A percentile compares a stretch with the other conserved stretches of the same genome.
Evolutionary conservation across 2,113 vertebrate species (phyloP).

Genomic region (Halichoerus grypus): DNA sequence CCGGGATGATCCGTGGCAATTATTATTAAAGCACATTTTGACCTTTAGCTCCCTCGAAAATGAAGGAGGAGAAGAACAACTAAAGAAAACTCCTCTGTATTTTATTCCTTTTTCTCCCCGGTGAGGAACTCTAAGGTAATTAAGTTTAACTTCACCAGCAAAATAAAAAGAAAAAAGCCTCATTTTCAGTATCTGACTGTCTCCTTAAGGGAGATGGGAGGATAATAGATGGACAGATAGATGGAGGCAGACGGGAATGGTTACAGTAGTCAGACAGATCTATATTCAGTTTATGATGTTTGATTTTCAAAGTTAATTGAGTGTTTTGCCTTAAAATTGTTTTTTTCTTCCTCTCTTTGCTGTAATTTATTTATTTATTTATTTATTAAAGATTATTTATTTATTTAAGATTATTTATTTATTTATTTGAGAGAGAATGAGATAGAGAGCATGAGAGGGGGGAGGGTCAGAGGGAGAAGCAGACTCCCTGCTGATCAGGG

Average conservation of each 20-base stretch:
- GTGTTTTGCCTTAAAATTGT: constrained; percentile 74
- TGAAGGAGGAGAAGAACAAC: background rate
- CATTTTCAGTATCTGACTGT: constrained; percentile 60
- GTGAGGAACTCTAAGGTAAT: constrained; percentile 22
- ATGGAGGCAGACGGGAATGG: constrained; percentile 57
- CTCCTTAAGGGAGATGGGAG: constrained; percentile 50
- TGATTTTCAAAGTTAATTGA: constrained; percentile 80
- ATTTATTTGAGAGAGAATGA: no score
- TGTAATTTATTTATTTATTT: constrained; percentile 49
- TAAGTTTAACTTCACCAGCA: constrained; percentile 59
- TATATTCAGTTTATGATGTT: constrained; percentile 75
- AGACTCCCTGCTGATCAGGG: no score
- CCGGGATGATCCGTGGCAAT: background rate
- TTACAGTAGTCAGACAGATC: constrained; percentile 66
- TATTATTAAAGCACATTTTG: background rate
- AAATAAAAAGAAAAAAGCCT: background rate
- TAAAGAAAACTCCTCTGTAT: background rate
- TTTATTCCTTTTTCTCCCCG: background rate
- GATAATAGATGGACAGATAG: constrained; percentile 53
- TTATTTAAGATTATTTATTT: no score
- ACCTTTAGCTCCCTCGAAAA: background rate
- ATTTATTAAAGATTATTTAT: no score
- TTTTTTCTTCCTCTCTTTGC: constrained; percentile 65
- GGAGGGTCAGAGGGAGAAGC: no score
- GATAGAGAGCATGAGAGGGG: no score